Evolutionary conservation across 2,113 vertebrate genomes (phyloP).

Genomic region (Dryoscopus gambensis): DNA sequence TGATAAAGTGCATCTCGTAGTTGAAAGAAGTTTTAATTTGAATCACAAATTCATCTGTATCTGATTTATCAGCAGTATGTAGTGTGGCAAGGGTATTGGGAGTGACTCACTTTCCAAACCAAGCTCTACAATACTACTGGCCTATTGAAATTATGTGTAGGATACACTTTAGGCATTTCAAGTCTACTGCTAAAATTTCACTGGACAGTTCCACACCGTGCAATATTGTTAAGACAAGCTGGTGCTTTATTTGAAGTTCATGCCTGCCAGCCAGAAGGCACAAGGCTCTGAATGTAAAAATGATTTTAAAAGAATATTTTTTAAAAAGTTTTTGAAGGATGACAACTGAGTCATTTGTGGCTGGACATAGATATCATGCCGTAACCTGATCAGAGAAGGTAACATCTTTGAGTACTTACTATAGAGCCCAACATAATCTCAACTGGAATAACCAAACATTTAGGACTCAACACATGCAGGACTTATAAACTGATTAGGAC

Average conservation of each 20-base stretch:
- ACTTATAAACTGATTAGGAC: neutral
- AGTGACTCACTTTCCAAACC: neutral
- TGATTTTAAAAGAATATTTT: neutral
- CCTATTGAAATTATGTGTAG: neutral
- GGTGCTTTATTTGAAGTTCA: neutral
- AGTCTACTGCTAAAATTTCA: neutral
- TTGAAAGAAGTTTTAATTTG: slow-evolving; percentile 9
- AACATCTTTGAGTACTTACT: neutral
- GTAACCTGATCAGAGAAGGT: neutral
- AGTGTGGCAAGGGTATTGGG: neutral
- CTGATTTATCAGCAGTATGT: slow-evolving; percentile 1
- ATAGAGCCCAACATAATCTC: neutral
- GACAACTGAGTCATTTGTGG: neutral
- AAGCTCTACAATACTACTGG: neutral
- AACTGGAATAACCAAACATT: neutral
- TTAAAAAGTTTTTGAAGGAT: neutral
- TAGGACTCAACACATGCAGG: neutral
- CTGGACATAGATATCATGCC: neutral
- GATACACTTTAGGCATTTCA: neutral
- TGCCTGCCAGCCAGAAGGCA: neutral
- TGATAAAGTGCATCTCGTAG: neutral
- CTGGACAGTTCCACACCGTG: neutral
- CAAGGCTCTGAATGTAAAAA: neutral
- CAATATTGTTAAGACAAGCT: neutral
- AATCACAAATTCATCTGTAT: neutral